Evolutionary conservation across 2,888 invertebrate genomes (phyloP).

Genomic region (Boloria euphrosyne): DNA sequence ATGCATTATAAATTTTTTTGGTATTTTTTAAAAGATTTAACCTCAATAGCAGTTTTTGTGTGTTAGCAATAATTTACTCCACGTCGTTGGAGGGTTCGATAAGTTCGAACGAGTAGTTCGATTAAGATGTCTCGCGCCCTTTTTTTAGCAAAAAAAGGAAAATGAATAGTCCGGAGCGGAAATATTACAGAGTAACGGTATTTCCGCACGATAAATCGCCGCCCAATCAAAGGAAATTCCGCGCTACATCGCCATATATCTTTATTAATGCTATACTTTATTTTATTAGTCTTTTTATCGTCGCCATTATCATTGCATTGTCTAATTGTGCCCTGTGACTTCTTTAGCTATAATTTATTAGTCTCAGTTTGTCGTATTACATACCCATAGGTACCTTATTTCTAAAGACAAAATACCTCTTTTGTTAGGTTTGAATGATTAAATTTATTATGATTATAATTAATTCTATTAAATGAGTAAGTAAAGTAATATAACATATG

Average conservation of each 20-base stretch:
- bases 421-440: too few relatives aligned
- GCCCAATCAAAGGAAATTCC: constrained; percentile 79
- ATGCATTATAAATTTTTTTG: background rate
- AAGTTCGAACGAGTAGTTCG: constrained; percentile 54
- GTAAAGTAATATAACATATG: too few relatives aligned
- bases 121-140: constrained; percentile 81
- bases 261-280: constrained; percentile 80
- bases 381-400: background rate
- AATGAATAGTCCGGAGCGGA: constrained; percentile 79
- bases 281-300: constrained; percentile 78
- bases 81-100: constrained; percentile 42
- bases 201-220: constrained; percentile 83
- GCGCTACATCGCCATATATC: constrained; percentile 69
- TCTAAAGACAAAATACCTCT: background rate
- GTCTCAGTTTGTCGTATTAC: constrained; percentile 1
- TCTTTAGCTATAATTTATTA: constrained; percentile 42
- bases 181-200: constrained; percentile 81
- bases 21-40: too few relatives aligned
- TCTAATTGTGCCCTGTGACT: constrained; percentile 59
- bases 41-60: background rate
- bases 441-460: too few relatives aligned
- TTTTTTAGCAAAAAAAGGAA: constrained; percentile 80
- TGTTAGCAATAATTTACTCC: constrained; percentile 20
- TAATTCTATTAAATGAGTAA: too few relatives aligned
- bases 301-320: constrained; percentile 68